Evolutionary conservation across 2,888 invertebrate genomes (phyloP), one percentile per base, ranked within the genome.

Genomic region (Parascotia fuliginaria): DNA sequence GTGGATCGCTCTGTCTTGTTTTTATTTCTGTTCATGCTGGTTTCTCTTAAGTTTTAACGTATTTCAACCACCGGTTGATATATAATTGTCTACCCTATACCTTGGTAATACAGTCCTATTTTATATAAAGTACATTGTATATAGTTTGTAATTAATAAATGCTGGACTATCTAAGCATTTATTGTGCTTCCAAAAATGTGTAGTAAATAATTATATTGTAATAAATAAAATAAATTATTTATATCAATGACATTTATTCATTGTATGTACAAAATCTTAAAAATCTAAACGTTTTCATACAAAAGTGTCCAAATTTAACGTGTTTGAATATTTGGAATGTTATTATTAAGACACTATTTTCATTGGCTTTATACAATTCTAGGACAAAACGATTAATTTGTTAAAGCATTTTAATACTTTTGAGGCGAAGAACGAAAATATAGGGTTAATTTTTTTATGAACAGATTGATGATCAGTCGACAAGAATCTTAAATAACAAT

Each of bases 211-310:
- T n/a, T n/a, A n/a, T n/a, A n/a, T 38, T 45, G 15, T 41, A 29
- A 28, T 55, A 55, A 60, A 51, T 45, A 43, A 51, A 45, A 52
- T 40, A 36, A 79, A 63, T 66, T 51, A 55, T 79, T 79, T 86
- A 83, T 85, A 82, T 87, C 87, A 91, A 90, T 90, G 89, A 89
- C 91, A 92, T 91, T 91, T 92, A 91, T 91, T 89, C 83, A 87
- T 89, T 88, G 85, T 92, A 92, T 92, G 90, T 92, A 92, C 92
- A 92, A 92, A 92, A 92, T 85, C 92, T 91, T 90, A 90, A 53
- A 89, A 85, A 89, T 86, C 88, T 91, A 90, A 79, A 81, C 75
- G 75, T 68, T 88, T 75, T 85, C 87, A 83, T 91, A 92, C 89
- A 91, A 91, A 92, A 91, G 89, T 92, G 89, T 90, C 89, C 87